These are phyloP conservation scores for Medauroidea extradentata DNA, from an alignment of 1,140 invertebrate species.

Conservation along the genomic window DNA sequence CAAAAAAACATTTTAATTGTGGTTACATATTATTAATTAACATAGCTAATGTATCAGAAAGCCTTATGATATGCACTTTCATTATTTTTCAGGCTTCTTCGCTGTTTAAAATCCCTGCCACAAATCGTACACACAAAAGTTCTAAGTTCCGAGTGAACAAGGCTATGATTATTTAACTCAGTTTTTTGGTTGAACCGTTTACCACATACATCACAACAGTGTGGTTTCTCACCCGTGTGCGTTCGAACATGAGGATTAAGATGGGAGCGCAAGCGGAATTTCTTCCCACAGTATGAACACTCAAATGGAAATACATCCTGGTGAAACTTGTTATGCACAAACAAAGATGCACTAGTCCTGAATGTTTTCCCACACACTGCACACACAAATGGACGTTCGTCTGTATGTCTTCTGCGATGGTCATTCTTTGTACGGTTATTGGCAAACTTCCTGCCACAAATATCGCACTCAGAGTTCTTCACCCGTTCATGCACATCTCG, in stretches of 20 bases:
- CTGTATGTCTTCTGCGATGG: slow-evolving; percentile 49
- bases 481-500: slow-evolving; percentile 46
- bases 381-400: slow-evolving; percentile 65
- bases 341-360: slow-evolving; percentile 51
- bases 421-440: neutral
- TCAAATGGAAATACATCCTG: slow-evolving; percentile 32
- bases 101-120: neutral
- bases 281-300: slow-evolving; percentile 47
- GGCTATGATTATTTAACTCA: slow-evolving; percentile 47
- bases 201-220: slow-evolving; percentile 48
- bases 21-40: too few species aligned
- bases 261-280: slow-evolving; percentile 44
- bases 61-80: slow-evolving; percentile 1
- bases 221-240: slow-evolving; percentile 46
- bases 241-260: slow-evolving; percentile 27
- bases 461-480: slow-evolving; percentile 43
- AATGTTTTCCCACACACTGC: slow-evolving; percentile 48
- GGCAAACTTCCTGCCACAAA: slow-evolving; percentile 54
- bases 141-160: slow-evolving; percentile 49
- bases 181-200: slow-evolving; percentile 49
- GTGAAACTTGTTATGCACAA: slow-evolving; percentile 49
- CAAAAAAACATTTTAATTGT: too few species aligned
- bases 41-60: too few species aligned
- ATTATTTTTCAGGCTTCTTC: neutral
- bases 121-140: slow-evolving; percentile 33